Evolutionary conservation across 2,888 invertebrate genomes (phyloP).

Genomic region (Eupithecia dodoneata): DNA sequence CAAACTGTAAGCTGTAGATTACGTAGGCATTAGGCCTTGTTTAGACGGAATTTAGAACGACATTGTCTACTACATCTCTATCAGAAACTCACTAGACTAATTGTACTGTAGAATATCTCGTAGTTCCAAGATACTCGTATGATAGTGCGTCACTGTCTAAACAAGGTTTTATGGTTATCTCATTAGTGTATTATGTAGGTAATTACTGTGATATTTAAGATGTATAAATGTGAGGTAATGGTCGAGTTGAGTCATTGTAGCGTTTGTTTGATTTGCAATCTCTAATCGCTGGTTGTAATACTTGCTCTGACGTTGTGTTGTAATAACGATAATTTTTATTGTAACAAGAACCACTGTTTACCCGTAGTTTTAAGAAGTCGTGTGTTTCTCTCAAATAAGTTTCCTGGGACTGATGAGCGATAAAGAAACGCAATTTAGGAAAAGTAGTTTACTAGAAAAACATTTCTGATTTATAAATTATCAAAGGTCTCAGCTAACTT

Average conservation of each 20-base stretch:
- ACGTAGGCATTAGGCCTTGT: constrained; percentile 31
- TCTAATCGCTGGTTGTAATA: constrained; percentile 43
- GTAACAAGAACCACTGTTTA: constrained; percentile 12
- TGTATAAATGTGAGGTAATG: constrained; percentile 62
- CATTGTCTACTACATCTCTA: constrained; percentile 21
- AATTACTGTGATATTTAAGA: constrained; percentile 79
- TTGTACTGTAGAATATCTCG: constrained; percentile 9
- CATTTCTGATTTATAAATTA: not conserved
- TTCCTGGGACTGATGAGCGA: not conserved
- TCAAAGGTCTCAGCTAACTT: not conserved
- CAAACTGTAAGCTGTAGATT: constrained; percentile 59
- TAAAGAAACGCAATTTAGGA: not conserved
- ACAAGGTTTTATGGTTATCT: constrained; percentile 25
- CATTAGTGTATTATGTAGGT: constrained; percentile 53
- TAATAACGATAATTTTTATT: constrained; percentile 10
- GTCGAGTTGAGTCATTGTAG: constrained; percentile 64
- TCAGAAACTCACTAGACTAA: constrained; percentile 23
- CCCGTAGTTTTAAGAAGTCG: constrained; percentile 1
- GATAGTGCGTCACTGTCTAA: constrained; percentile 16
- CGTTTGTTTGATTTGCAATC: constrained; percentile 66
- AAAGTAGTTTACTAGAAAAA: not conserved
- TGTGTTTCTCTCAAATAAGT: constrained; percentile 5
- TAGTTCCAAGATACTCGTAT: constrained; percentile 18
- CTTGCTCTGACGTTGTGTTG: constrained; percentile 19
- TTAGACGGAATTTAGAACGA: constrained; percentile 32